These are phyloP conservation scores for Prosapia bicincta DNA, from an alignment of 2,888 invertebrate genomes.

Conservation along the genomic window DNA sequence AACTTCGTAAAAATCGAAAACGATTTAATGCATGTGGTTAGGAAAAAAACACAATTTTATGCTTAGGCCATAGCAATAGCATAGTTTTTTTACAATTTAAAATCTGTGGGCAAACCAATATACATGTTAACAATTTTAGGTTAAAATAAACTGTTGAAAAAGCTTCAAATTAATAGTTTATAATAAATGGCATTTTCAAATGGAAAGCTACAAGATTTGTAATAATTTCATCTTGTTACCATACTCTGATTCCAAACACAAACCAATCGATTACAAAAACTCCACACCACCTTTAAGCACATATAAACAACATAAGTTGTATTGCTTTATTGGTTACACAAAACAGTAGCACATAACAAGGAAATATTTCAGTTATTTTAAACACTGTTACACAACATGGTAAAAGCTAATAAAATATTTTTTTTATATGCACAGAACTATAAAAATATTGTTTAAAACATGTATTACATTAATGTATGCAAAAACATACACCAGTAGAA, in stretches of 20 bases:
- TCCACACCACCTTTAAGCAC: neutral
- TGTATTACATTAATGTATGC: neutral
- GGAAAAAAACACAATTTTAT: too few relatives aligned
- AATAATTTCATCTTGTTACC: too few relatives aligned
- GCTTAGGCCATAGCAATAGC: too few relatives aligned
- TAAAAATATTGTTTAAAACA: conserved; percentile 24
- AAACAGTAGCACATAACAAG: neutral
- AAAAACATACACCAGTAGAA: neutral
- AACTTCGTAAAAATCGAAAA: too few relatives aligned
- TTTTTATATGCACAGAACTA: conserved; percentile 19
- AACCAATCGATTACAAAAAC: neutral
- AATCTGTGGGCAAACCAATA: too few relatives aligned
- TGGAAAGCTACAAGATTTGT: too few relatives aligned
- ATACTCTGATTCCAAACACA: neutral
- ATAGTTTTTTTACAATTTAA: too few relatives aligned
- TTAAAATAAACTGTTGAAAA: too few relatives aligned
- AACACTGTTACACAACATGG: neutral
- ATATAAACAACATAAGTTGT: neutral
- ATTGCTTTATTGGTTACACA: neutral
- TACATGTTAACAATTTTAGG: too few relatives aligned
- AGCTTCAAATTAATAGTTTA: too few relatives aligned
- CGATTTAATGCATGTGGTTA: too few relatives aligned
- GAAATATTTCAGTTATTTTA: neutral
- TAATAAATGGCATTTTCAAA: too few relatives aligned
- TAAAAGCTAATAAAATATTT: conserved; percentile 22